Base-by-base conservation (phyloP, 2,797 vertebrate genomes). In the Staurois parvus region DNA sequence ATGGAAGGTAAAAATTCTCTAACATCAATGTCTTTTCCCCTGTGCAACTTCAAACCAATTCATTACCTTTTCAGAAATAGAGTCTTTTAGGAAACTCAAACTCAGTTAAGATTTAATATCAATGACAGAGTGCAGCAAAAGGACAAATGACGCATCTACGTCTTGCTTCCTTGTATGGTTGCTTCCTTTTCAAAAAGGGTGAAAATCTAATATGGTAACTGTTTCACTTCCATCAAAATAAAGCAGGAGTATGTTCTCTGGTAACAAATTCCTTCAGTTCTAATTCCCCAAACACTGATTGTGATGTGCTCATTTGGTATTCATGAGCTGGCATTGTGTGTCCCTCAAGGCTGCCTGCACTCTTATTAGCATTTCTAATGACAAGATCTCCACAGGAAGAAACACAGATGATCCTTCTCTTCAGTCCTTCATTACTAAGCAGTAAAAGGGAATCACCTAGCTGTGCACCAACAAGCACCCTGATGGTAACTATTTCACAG, bases 321-420 rank as follows among this genome's bases (percentile, higher is more conserved):
- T 81, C 70, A 85, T 68, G 30, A 81, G 72, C 42, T 48, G n/a
- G 45, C 29, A 76, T 48, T 85, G 62, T 67, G 29, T 30, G n/a
- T 80, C 72, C 77, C 84, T 81, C 52, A 30, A 81, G 84, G 72
- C 64, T 21, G 26, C 56, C 72, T 64, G 42, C 62, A 74, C 30
- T 67, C 62, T 2, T 81, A 67, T 85, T 79, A 79, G 75, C 83
- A 85, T 80, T 85, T 66, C 78, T 81, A 85, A 80, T 80, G 76
- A 73, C 26, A 68, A n/a, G 12, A 67, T 45, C 62, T 81, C 78
- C 19, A 19, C 32, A 75, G 70, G 77, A 76, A 7, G 72, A 85
- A 59, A 75, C 59, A 52, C 37, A 34, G 12, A 73, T 68, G 72
- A 81, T 56, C 52, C 77, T 75, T 70, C 78, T 76, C 78, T 62